Base-by-base conservation (phyloP, 2,797 vertebrate species). In the Furcifer pardalis region DNA sequence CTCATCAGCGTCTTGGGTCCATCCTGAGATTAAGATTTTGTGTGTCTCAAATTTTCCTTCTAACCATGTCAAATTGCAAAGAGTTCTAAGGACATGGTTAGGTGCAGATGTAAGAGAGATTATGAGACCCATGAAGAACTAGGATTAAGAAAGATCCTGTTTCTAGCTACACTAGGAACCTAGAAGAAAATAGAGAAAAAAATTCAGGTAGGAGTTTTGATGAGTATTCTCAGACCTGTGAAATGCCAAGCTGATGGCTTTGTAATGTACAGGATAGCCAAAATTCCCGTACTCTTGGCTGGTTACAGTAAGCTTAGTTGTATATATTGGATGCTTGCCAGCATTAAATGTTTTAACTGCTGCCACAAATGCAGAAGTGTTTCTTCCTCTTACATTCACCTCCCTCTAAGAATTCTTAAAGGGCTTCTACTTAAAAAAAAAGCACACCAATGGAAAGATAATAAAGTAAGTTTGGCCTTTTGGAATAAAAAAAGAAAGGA, bases 361-460 rank as follows among this genome's bases (percentile, higher is more conserved):
- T 86, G 82, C 42, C 60, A 73, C 52, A 73, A 81, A 81, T 71
- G 60, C 0, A 0, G 73, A 84, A 84, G 66, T 69, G 78, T 90
- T 90, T 90, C 62, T 90, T 90, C 90, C 89, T 91, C 19, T 62
- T 65, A 86, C 90, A 75, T 68, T 62, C 40, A 77, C 73, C 73
- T 78, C 77, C 85, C 88, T 91, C 92, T 89, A 91, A 92, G 84
- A 52, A 91, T 90, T 87, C 46, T 1, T 87, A 69, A 87, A 91
- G 62, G 85, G 79, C 74, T 93, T 92, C 79, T 0, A 79, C 86
- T 1, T 17, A 56, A 56, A 56, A 84, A 86, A 65, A 85, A 89
- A 88, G 27, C 17, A 77, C 23, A 81, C 52, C 46, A 89, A 40
- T 83, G 79, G 87, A 79, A 90, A 88, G 87, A 85, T 83, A 88